Percentiles rank a stretch among this genome's conserved stretches.
These are phyloP conservation scores for Petrolisthes manimaculis DNA, from an alignment of 2,888 invertebrate genomes.

Conservation along the genomic window DNA sequence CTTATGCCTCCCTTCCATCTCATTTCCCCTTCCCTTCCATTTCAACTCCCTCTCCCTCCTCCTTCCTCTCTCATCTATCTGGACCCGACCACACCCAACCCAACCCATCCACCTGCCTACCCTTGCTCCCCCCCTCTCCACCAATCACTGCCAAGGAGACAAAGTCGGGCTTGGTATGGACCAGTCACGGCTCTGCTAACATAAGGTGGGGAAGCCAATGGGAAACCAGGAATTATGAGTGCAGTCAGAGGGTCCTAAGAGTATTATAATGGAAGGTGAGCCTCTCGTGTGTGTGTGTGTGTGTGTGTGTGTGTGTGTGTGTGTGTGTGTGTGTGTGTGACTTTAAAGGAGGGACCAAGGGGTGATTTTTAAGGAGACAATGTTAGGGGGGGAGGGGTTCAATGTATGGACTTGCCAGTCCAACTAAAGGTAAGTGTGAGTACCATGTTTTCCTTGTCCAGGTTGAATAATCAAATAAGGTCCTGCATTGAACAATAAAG, in stretches of 20 bases:
- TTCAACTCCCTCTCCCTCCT: background rate
- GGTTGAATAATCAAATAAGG: too few relatives aligned
- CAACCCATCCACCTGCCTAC: background rate
- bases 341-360: background rate
- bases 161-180: background rate
- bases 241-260: background rate
- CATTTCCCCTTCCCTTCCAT: background rate
- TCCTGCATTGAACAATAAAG: too few relatives aligned
- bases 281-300: background rate
- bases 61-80: background rate
- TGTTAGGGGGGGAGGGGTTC: too few relatives aligned
- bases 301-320: constrained; percentile 19
- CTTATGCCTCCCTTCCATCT: background rate
- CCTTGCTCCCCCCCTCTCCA: background rate
- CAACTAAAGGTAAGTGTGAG: too few relatives aligned
- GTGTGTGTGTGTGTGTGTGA: constrained; percentile 11
- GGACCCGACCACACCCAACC: background rate
- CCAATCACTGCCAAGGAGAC: background rate
- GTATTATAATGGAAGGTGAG: too few relatives aligned
- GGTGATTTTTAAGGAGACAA: too few relatives aligned
- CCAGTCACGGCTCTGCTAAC: background rate
- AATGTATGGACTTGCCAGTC: too few relatives aligned
- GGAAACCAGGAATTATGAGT: background rate
- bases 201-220: background rate
- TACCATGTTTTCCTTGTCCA: too few relatives aligned